Evolutionary conservation across 1,140 invertebrate species (phyloP), one percentile per base, ranked within the genome.

Genomic region (Bombus superbus): DNA sequence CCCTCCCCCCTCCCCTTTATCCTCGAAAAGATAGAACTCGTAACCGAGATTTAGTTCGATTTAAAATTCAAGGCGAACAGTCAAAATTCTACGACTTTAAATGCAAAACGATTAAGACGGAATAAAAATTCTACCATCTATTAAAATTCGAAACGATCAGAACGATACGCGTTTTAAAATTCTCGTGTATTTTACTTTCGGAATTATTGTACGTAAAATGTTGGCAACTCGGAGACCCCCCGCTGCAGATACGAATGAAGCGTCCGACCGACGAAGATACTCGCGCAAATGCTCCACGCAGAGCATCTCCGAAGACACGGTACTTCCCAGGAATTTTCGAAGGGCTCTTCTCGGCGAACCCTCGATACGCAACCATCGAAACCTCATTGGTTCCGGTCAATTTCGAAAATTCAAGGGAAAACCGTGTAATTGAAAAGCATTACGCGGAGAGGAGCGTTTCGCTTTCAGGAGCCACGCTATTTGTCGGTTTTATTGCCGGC

Each of bases 161-260:
- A 22, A 53, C 18, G 47, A 53, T 22, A 53, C 13, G 15, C 2
- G 28, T 10, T 28, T 66, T 15, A 1, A 1, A 8, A 35, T 66
- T 66, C 3, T 53, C 9, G 10, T n/a, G 13, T 25, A 6, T 22
- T 57, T 57, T 75, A 25, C 8, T n/a, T 62, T 15, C 9, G 32
- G 32, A 32, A 32, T 32, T 32, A 32, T 32, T 74, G 81, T 83
- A 80, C 73, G n/a, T 75, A 88, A 89, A 89, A 88, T 86, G 90
- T 92, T 92, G 85, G 81, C 91, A 92, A 89, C 87, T 91, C 85
- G 78, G 64, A 47, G 38, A 86, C 87, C 86, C 74, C 88, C 89
- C 59, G 86, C 68, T 28, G 89, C 35, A 85, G 66, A 57, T 76
- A 66, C 89, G 90, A 89, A 89, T 86, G 85, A 77, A 78, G 78